Evolutionary conservation across 2,888 invertebrate species (phyloP).

Genomic region (Coleophora flavipennella): DNA sequence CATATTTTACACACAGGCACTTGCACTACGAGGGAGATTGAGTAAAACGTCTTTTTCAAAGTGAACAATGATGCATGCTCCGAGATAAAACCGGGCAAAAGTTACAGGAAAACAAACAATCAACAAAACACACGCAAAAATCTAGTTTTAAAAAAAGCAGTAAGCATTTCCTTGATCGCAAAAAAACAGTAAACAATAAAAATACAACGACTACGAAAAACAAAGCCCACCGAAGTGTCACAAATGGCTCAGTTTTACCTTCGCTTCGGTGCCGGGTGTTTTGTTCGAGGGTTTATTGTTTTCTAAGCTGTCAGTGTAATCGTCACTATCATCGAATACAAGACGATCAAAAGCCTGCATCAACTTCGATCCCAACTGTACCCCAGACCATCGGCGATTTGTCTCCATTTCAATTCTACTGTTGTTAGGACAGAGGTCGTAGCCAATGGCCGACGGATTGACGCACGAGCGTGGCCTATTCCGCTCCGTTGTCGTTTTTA

Average conservation of each 20-base stretch:
- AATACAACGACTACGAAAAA: conserved; percentile 25
- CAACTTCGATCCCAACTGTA: conserved; percentile 78
- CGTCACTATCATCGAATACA: conserved; percentile 77
- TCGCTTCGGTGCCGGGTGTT: conserved; percentile 64
- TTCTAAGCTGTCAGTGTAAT: conserved; percentile 83
- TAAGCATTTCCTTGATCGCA: conserved; percentile 23
- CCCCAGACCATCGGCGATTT: conserved; percentile 82
- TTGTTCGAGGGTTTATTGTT: conserved; percentile 65
- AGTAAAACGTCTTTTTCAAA: too few species aligned
- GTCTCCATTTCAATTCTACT: conserved; percentile 58
- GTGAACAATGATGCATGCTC: too few species aligned
- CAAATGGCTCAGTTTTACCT: conserved; percentile 57
- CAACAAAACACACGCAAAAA: conserved; percentile 20
- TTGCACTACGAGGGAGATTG: too few species aligned
- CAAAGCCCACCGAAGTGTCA: conserved; percentile 26
- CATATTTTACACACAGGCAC: too few species aligned
- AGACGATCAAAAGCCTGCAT: conserved; percentile 82
- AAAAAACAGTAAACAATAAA: conserved; percentile 28
- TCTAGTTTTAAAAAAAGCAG: conserved; percentile 23
- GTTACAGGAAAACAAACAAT: conserved; percentile 11
- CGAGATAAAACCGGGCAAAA: not conserved
- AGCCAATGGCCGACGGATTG: conserved; percentile 65
- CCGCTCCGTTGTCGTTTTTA: conserved; percentile 64
- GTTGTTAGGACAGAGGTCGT: conserved; percentile 63
- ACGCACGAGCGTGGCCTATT: conserved; percentile 80